These are phyloP conservation scores for Harpagus bidentatus DNA, from an alignment of 2,113 vertebrate genomes.

Conservation along the genomic window DNA sequence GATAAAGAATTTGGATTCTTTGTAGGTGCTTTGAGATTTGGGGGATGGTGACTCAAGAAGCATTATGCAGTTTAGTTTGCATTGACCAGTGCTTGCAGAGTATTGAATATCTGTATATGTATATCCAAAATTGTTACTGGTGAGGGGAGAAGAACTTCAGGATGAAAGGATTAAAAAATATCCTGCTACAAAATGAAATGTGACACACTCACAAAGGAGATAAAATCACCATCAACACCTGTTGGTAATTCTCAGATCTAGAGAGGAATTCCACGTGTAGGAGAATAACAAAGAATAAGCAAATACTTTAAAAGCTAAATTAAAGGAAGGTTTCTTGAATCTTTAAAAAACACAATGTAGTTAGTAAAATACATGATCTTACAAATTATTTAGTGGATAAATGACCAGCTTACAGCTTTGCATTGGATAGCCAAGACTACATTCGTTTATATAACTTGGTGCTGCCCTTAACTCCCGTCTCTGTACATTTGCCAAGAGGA, in stretches of 20 bases:
- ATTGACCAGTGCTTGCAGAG: background rate
- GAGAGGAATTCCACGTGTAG: rapidly evolving
- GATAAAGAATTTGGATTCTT: background rate
- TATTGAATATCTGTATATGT: background rate
- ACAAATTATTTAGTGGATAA: background rate
- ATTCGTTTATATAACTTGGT: background rate
- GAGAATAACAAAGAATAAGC: background rate
- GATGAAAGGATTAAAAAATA: background rate
- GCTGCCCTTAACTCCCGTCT: background rate
- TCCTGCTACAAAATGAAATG: background rate
- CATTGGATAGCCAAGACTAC: background rate
- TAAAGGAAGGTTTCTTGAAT: background rate
- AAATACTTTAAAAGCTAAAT: background rate
- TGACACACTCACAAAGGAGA: background rate
- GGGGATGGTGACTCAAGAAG: background rate
- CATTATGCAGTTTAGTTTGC: background rate
- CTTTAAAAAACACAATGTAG: background rate
- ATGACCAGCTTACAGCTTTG: background rate
- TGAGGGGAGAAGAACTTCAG: background rate
- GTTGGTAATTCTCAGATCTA: background rate
- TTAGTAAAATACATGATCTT: background rate
- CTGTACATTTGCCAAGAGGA: background rate
- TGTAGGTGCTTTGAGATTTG: background rate
- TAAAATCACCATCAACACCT: background rate
- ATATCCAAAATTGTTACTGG: background rate